Evolutionary conservation across 2,797 vertebrate species (phyloP), one percentile per base, ranked within the genome.

Genomic region (Acestrorhynchus altus): DNA sequence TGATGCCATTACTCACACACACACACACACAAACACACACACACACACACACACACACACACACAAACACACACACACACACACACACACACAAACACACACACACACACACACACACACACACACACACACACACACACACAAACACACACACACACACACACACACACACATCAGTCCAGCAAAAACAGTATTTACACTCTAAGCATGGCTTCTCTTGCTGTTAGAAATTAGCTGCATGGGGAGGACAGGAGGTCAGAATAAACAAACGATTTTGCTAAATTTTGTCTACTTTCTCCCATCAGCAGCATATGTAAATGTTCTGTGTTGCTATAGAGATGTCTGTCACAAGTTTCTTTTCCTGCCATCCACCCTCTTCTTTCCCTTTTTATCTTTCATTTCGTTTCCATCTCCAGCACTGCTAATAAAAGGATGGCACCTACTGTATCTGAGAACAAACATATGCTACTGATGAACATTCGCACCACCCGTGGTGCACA

Each of bases 391-490:
- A 65, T 56, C 60, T 67, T 40, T 60, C 40, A 24, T 46, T 54
- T 64, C 47, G 76, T 68, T 77, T 84, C 40, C 69, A 66, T 81
- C 60, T 80, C 70, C 22, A 89, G 86, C 85, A 81, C 89, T 86
- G 86, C 89, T 88, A 93, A 94, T 93, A 91, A 91, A 87, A 88
- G 88, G 63, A 82, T 85, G 87, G 84, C 87, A 90, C 86, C 70
- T 60, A 60, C 52, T 40, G 63, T 26, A 87, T 84, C 74, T 85
- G 88, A 88, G 90, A 82, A 85, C 89, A 93, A 91, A 90, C 89
- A 89, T 87, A 88, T 90, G 87, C 81, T 85, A 83, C 89, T 90
- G 88, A 92, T 93, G 92, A 91, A 88, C 90, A 90, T 86, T 88
- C 79, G 87, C 74, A 85, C 82, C 82, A 59, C 81, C 87, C 86